Conservation (phyloP, 2,797 vertebrate species). For the Loris lydekkerianus region DNA sequence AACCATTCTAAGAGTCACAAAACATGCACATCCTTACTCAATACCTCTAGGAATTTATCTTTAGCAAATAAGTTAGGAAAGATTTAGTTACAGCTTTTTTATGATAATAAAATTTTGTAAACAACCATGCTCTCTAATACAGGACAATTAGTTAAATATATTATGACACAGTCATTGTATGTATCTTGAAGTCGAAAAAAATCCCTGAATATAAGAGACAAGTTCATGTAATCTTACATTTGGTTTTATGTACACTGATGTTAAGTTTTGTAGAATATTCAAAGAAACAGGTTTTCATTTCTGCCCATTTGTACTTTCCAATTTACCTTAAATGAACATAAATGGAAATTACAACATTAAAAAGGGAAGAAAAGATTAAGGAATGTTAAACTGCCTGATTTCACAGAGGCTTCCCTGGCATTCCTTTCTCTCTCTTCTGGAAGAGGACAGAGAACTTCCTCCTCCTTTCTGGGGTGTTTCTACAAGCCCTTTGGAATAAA, state of each 20-base stretch:
- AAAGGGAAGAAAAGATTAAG: neutral
- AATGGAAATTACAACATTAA: neutral
- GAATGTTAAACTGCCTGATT: neutral
- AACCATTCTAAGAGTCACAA: neutral
- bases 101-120: neutral
- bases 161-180: neutral
- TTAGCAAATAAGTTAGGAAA: conserved; percentile 26
- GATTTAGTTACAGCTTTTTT: neutral
- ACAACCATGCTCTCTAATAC: neutral
- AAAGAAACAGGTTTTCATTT: conserved; percentile 33
- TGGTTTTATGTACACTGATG: neutral
- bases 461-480: neutral
- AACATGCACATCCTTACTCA: neutral
- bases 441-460: neutral
- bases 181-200: neutral
- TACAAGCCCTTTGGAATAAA: neutral
- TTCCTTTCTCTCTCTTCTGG: neutral
- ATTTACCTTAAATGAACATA: conserved; percentile 49
- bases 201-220: neutral
- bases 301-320: neutral
- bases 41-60: neutral
- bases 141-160: neutral
- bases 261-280: conserved; percentile 42
- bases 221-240: neutral
- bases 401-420: neutral